Conservation (phyloP, 2,888 invertebrate genomes). For the Bhutanitis thaidina region DNA sequence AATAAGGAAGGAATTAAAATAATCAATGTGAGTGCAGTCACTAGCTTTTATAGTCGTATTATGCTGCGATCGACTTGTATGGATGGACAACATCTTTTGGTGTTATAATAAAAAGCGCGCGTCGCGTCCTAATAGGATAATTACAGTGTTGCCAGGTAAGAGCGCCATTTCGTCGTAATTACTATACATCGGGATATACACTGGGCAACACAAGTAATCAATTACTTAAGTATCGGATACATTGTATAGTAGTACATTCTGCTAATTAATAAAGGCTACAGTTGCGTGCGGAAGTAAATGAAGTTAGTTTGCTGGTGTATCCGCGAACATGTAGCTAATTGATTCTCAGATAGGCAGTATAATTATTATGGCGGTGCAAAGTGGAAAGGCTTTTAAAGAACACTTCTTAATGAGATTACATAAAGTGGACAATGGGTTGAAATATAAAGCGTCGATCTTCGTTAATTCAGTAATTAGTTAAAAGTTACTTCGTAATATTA, state of each 20-base stretch:
- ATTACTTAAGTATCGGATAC: background rate
- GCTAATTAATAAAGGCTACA: background rate
- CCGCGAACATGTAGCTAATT: constrained; percentile 10
- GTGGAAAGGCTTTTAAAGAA: constrained; percentile 11
- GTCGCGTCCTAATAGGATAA: constrained; percentile 29
- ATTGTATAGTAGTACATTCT: background rate
- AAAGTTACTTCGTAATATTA: too few species aligned
- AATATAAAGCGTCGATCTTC: background rate
- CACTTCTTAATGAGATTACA: constrained; percentile 12
- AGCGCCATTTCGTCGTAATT: constrained; percentile 24
- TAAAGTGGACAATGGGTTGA: constrained; percentile 3
- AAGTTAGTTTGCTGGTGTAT: background rate
- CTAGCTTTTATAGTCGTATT: too few species aligned
- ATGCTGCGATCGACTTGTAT: too few species aligned
- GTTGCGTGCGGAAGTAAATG: background rate
- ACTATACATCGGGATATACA: constrained; percentile 16
- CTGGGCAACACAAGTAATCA: constrained; percentile 7
- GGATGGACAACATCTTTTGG: constrained; percentile 19
- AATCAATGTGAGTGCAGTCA: too few species aligned
- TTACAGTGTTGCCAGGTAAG: constrained; percentile 29
- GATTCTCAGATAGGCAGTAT: constrained; percentile 12
- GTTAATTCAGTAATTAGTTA: background rate
- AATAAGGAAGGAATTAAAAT: too few species aligned
- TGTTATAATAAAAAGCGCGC: constrained; percentile 21
- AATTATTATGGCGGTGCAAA: constrained; percentile 13